These are phyloP conservation scores for cattle (Bos taurus) DNA, from an alignment of 2,113 vertebrate species.

Conservation along the genomic window ARS-UCD2.0 NC_037339.1:13222501-13223000, in stretches of 20 bases:
- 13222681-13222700: constrained; percentile 21
- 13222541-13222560: neutral
- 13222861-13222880: constrained; percentile 54
- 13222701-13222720: constrained; percentile 43
- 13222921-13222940: constrained; percentile 53
- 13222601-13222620: neutral
- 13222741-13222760: constrained; percentile 54
- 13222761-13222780: constrained; percentile 51
- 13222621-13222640: constrained; percentile 6
- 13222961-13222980: constrained; percentile 37
- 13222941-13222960: constrained; percentile 39
- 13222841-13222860: neutral
- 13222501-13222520: constrained; percentile 19
- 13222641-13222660: neutral
- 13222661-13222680: neutral
- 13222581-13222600: neutral
- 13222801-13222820: constrained; percentile 51
- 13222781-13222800: constrained; percentile 62
- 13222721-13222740: constrained; percentile 67
- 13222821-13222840: constrained; percentile 58
- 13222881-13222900: constrained; percentile 44
- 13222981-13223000: constrained; percentile 13
- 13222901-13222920: neutral
- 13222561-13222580: neutral
- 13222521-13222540: constrained; percentile 17